A percentile compares a stretch with the other conserved stretches of the same genome.
phyloP scores from a whole-genome alignment of 23 tunicate species.

The Styela clava region DNA sequence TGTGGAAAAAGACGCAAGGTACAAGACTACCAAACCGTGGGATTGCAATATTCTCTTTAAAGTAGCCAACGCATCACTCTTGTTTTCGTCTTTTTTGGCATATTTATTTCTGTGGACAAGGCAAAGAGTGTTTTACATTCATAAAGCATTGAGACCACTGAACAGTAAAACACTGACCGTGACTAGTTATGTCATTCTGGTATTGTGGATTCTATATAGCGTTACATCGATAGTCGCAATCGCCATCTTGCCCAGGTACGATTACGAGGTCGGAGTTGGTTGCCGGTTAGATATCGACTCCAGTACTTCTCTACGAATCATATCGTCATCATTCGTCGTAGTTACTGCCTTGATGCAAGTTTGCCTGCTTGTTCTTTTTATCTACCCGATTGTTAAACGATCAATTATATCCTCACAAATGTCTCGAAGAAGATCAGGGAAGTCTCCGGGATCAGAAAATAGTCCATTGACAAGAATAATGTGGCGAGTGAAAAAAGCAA shows the following conservation, averaged over 20 bases:
- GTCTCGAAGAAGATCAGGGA: not conserved
- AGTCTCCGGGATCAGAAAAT: slow-evolving; percentile 7
- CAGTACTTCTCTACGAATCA: not conserved
- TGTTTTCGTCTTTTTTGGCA: slow-evolving; percentile 17
- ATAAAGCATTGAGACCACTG: slow-evolving; percentile 37
- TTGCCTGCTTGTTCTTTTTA: slow-evolving; percentile 41
- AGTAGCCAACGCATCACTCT: slow-evolving; percentile 3
- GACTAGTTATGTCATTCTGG: slow-evolving; percentile 25
- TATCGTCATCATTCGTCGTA: not conserved
- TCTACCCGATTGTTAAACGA: slow-evolving; percentile 48
- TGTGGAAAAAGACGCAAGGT: slow-evolving; percentile 18
- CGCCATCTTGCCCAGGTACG: slow-evolving; percentile 22
- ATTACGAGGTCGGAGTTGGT: slow-evolving; percentile 14
- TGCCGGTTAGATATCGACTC: slow-evolving; percentile 15
- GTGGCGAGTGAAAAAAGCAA: slow-evolving; percentile 21
- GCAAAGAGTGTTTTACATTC: slow-evolving; percentile 59
- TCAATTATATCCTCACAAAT: slow-evolving; percentile 8
- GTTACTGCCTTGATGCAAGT: slow-evolving; percentile 53
- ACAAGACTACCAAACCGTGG: not conserved
- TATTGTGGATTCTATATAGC: slow-evolving; percentile 37
- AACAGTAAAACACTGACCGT: slow-evolving; percentile 29
- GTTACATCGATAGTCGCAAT: slow-evolving; percentile 9
- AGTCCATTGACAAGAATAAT: slow-evolving; percentile 13
- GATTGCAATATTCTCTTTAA: slow-evolving; percentile 27
- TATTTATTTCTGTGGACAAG: slow-evolving; percentile 65